Evolutionary conservation across 2,113 vertebrate species (phyloP).

Genomic region (Pavo muticus): DNA sequence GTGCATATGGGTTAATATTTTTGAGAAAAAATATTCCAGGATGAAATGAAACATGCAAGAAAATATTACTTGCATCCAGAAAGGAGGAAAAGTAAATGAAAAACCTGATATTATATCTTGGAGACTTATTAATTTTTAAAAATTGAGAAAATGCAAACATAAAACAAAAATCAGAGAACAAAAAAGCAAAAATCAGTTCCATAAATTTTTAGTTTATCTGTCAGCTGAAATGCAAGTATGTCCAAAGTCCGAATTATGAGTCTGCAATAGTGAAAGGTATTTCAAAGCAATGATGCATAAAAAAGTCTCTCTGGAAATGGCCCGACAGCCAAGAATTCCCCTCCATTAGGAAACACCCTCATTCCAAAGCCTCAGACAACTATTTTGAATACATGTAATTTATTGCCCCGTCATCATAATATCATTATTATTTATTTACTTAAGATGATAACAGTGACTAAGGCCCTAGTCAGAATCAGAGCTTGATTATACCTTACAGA

Average conservation of each 20-base stretch:
- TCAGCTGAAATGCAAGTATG: background rate
- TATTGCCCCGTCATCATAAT: background rate
- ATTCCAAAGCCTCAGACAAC: background rate
- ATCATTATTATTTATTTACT: constrained; percentile 21
- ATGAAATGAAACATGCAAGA: background rate
- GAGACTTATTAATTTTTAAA: background rate
- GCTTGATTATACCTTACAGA: background rate
- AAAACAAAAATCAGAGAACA: background rate
- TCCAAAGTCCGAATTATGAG: background rate
- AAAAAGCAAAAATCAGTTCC: background rate
- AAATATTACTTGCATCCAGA: background rate
- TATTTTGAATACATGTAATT: constrained; percentile 8
- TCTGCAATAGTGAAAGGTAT: constrained; percentile 2
- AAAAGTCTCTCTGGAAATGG: background rate
- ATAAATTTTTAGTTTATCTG: background rate
- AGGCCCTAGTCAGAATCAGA: background rate
- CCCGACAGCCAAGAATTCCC: background rate
- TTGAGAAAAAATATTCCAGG: background rate
- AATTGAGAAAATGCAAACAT: background rate
- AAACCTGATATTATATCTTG: background rate
- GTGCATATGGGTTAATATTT: background rate
- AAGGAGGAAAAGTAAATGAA: background rate
- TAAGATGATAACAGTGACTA: background rate
- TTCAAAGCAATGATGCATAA: background rate
- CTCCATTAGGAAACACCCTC: background rate